Evolutionary conservation across 2,113 vertebrate genomes (phyloP).

Genomic region (Eclectus roratus): DNA sequence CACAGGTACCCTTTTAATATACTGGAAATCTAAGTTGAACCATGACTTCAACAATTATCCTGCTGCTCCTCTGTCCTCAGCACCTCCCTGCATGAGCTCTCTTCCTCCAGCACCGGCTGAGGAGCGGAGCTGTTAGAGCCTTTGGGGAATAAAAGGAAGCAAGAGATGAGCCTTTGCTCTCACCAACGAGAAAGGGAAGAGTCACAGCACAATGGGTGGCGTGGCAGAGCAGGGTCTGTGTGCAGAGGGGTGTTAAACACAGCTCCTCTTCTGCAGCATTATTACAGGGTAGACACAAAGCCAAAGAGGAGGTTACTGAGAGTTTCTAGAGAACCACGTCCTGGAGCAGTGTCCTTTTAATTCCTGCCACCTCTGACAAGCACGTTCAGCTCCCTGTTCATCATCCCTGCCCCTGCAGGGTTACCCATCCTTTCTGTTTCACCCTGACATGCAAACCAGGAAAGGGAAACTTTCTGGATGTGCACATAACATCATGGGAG

Average conservation of each 20-base stretch:
- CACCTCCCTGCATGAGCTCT: not conserved
- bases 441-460: accelerated
- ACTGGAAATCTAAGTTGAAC: not conserved
- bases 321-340: not conserved
- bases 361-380: not conserved
- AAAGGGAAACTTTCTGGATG: not conserved
- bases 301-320: not conserved
- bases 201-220: not conserved
- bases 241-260: not conserved
- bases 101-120: not conserved
- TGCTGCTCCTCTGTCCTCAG: not conserved
- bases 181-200: not conserved
- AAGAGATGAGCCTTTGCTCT: not conserved
- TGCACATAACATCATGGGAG: not conserved
- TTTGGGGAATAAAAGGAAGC: not conserved
- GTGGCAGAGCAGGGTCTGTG: not conserved
- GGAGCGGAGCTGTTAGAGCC: not conserved
- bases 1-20: not conserved
- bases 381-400: not conserved
- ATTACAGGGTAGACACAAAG: not conserved
- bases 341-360: not conserved
- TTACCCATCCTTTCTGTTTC: not conserved
- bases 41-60: not conserved
- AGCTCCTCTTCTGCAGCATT: not conserved
- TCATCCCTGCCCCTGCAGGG: not conserved